Conservation (phyloP, 2,888 invertebrate species). For the Xanthia icteritia region DNA sequence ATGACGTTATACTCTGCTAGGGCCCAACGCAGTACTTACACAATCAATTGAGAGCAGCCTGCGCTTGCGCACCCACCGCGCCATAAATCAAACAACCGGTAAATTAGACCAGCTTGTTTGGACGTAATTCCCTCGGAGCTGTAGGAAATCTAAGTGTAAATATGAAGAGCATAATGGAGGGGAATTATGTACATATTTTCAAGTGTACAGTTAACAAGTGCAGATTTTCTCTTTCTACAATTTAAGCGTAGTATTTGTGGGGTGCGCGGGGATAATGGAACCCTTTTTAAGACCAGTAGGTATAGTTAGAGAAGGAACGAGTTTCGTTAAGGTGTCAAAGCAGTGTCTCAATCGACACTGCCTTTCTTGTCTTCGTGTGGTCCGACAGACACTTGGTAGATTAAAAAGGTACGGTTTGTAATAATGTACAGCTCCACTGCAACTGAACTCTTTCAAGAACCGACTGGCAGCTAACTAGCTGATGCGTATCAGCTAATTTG, state of each 20-base stretch:
- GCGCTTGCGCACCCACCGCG: conserved; percentile 52
- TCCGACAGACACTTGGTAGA: background rate
- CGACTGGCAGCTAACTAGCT: too few relatives aligned
- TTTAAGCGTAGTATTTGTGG: too few relatives aligned
- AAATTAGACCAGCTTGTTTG: conserved; percentile 50
- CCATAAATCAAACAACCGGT: conserved; percentile 61
- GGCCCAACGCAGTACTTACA: conserved; percentile 15
- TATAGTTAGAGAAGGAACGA: background rate
- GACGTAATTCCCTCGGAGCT: conserved; percentile 47
- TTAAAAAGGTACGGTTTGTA: background rate
- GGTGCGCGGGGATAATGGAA: background rate
- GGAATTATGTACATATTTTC: conserved; percentile 32
- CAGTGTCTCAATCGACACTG: background rate
- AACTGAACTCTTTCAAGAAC: background rate
- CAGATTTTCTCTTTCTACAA: background rate
- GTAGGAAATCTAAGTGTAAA: conserved; percentile 52
- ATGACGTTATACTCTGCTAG: conserved; percentile 30
- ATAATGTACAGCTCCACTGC: background rate
- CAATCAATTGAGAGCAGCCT: conserved; percentile 46
- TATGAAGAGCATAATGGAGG: conserved; percentile 44
- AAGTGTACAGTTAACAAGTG: background rate
- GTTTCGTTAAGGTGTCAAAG: background rate
- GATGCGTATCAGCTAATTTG: too few relatives aligned
- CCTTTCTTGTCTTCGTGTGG: background rate
- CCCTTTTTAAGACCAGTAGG: background rate